Evolutionary conservation across 37 sponge, comb jelly and placozoan genomes (phyloP).

Genomic region (Chondrosia reniformis): DNA sequence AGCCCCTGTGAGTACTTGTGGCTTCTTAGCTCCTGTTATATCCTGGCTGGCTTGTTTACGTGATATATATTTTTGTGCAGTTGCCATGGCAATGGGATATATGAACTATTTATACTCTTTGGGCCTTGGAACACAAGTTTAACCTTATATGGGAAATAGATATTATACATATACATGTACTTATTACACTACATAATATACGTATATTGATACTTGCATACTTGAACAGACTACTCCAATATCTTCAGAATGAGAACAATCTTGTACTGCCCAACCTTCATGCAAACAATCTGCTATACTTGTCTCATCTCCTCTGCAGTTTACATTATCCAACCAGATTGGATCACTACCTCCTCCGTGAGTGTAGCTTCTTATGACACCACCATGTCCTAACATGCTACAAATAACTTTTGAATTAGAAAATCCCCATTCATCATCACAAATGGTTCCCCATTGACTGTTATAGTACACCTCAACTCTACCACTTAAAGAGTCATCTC

Average conservation of each 20-base stretch:
- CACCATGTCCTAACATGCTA: background rate
- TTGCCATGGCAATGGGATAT: too few species aligned
- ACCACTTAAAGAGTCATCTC: background rate
- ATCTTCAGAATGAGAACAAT: conserved; percentile 16
- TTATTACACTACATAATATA: too few species aligned
- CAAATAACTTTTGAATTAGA: background rate
- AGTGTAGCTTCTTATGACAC: background rate
- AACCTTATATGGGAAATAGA: too few species aligned
- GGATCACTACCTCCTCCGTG: background rate
- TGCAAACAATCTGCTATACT: background rate
- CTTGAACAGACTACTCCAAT: background rate
- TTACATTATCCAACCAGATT: conserved; percentile 17
- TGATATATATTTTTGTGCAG: too few species aligned
- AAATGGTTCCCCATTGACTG: background rate
- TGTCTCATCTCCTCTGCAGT: conserved; percentile 9
- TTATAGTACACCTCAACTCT: conserved; percentile 5
- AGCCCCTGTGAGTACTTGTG: too few species aligned
- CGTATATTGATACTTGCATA: too few species aligned
- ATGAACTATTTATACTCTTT: too few species aligned
- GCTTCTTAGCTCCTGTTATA: too few species aligned
- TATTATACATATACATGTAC: too few species aligned
- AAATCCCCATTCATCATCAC: background rate
- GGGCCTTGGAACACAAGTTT: too few species aligned
- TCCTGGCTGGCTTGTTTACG: too few species aligned
- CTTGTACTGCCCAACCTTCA: conserved; percentile 5